phyloP scores from a whole-genome alignment of 2,888 invertebrate genomes.

The Meiosimyza platycephala region DNA sequence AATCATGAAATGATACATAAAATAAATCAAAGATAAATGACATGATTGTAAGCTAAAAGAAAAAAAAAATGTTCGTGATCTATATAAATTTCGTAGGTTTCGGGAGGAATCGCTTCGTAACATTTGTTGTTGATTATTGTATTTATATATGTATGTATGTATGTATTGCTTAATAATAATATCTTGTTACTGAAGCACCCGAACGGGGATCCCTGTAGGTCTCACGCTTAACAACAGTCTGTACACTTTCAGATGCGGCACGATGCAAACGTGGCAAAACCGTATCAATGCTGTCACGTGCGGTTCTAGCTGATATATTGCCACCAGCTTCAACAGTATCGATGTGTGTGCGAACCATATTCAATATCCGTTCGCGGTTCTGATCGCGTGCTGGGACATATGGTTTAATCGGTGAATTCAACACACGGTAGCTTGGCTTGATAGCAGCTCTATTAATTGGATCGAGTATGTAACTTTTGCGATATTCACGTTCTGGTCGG shows the following conservation, averaged over 20 bases:
- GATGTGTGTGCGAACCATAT: conserved; percentile 72
- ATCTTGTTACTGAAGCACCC: conserved; percentile 61
- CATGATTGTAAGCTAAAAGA: background rate
- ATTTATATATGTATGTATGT: background rate
- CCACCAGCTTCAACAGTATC: conserved; percentile 71
- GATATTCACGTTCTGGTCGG: conserved; percentile 61
- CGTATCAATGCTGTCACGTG: conserved; percentile 75
- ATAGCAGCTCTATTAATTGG: conserved; percentile 74
- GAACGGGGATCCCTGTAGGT: conserved; percentile 59
- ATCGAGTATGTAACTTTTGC: conserved; percentile 67
- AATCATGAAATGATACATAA: background rate
- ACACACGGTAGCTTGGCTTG: conserved; percentile 71
- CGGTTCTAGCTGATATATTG: conserved; percentile 71
- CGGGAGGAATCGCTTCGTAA: conserved; percentile 13
- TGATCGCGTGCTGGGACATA: conserved; percentile 77
- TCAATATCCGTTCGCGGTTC: conserved; percentile 74
- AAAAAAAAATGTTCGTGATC: conserved; percentile 25
- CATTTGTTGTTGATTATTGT: no score
- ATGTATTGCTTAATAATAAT: conserved; percentile 49
- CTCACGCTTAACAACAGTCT: conserved; percentile 46
- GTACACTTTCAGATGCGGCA: conserved; percentile 55
- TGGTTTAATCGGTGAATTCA: conserved; percentile 74
- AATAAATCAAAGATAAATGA: background rate
- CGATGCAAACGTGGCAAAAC: conserved; percentile 73
- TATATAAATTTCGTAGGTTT: background rate